Evolutionary conservation across 2,888 invertebrate species (phyloP).

Genomic region (Graphium colonna): DNA sequence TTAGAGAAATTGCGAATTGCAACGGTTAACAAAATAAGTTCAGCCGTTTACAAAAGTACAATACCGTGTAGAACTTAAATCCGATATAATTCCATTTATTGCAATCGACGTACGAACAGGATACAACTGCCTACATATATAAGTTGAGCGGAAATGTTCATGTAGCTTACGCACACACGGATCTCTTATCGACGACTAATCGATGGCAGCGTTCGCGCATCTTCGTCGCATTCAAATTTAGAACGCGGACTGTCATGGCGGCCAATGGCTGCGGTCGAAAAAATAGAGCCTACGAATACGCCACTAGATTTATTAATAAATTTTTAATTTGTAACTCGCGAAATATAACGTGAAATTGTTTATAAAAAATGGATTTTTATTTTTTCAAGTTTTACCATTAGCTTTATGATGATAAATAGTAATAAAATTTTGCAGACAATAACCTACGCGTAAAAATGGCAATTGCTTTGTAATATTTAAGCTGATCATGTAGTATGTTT

Average conservation of each 20-base stretch:
- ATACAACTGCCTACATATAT: slow-evolving; percentile 42
- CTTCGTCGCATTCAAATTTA: slow-evolving; percentile 75
- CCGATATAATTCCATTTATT: slow-evolving; percentile 24
- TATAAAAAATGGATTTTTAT: too few relatives aligned
- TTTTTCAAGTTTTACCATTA: too few relatives aligned
- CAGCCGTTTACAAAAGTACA: too few relatives aligned
- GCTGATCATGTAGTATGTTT: too few relatives aligned
- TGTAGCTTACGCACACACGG: slow-evolving; percentile 45
- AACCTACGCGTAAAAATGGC: too few relatives aligned
- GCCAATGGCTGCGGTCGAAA: slow-evolving; percentile 55
- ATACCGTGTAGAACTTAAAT: slow-evolving; percentile 6
- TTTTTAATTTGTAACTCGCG: too few relatives aligned
- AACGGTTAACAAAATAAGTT: too few relatives aligned
- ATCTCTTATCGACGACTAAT: slow-evolving; percentile 67
- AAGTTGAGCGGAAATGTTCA: slow-evolving; percentile 37
- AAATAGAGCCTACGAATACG: slow-evolving; percentile 37
- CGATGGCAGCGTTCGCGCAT: slow-evolving; percentile 64
- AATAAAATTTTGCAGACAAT: too few relatives aligned
- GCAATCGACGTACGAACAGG: slow-evolving; percentile 38
- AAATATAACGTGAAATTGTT: too few relatives aligned
- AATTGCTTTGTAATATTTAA: too few relatives aligned
- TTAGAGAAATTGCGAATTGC: background rate
- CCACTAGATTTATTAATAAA: too few relatives aligned
- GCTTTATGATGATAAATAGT: too few relatives aligned
- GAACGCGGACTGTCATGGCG: slow-evolving; percentile 68